Evolutionary conservation across 1,140 invertebrate genomes (phyloP).

Genomic region (Eriosoma lanigerum): DNA sequence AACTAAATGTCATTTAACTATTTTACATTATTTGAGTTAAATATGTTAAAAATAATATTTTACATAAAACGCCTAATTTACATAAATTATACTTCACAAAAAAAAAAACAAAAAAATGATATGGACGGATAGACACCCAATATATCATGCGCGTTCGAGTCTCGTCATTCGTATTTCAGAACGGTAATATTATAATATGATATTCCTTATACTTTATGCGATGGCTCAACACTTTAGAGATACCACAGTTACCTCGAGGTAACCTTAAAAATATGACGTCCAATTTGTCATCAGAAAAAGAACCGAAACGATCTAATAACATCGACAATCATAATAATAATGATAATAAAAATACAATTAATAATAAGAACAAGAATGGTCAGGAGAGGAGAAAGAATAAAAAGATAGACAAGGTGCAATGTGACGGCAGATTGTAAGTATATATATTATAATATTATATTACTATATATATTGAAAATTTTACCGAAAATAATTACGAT

Average conservation of each 20-base stretch:
- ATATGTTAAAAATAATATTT: no score
- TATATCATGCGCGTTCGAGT: neutral
- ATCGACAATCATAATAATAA: neutral
- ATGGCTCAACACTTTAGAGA: neutral
- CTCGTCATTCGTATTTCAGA: neutral
- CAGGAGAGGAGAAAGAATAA: constrained; percentile 42
- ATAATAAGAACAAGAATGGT: no score
- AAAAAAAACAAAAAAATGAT: no score
- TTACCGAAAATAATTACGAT: no score
- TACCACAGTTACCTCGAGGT: neutral
- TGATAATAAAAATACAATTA: constrained; percentile 15
- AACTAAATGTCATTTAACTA: no score
- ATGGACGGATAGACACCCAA: no score
- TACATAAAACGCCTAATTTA: no score
- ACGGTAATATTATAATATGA: neutral
- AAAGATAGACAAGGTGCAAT: constrained; percentile 44
- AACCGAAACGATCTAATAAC: neutral
- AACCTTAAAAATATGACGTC: neutral
- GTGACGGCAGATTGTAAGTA: constrained; percentile 52
- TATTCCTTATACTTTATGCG: neutral
- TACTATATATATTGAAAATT: no score
- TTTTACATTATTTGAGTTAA: no score
- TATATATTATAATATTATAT: no score
- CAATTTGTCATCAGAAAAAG: neutral
- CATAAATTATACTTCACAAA: no score